Evolutionary conservation across 1,140 invertebrate species (phyloP), one percentile per base, ranked within the genome.

Genomic region (Charaxes varanes): DNA sequence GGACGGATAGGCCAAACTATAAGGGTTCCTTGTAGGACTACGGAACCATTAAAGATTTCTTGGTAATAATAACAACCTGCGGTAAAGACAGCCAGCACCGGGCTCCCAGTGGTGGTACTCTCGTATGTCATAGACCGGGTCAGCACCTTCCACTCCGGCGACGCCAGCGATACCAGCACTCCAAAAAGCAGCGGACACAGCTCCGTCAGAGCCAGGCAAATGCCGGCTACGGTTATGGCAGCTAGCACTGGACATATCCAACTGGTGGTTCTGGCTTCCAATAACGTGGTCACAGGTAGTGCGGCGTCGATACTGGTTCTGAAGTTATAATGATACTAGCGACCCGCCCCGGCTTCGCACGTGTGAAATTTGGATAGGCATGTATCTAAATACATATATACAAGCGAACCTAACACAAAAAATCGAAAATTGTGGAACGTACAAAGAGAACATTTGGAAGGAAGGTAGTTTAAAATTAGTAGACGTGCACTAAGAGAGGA

Each of bases 31-130:
- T 24, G n/a, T n/a, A 4, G 5, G 10, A n/a, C 4, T 8, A 8
- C 4, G 1, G 4, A 24, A 5, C 1, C 3, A n/a, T 24, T 1
- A 1, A 4, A 10, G 13, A 17, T n/a, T 17, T 14, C 7, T 30
- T 13, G 14, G 27, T 16, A 28, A 17, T 33, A 7, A 26, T 16
- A 41, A 35, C 11, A 35, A 86, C 88, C 89, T 43, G 85, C 88
- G 31, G 88, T 88, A 55, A 90, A 90, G 6, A 90, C 88, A 7
- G 90, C 89, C 34, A 90, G 60, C 0, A 90, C 87, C 1, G 89
- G 89, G 60, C 88, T 90, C 6, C 89, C 89, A 41, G 88, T 90
- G 8, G 87, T 85, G 0, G 85, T 68, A 53, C 87, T 90, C 54
- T 89, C 87, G 52, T 89, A 90, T 10, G 88, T 86, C 56, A 91